Base-by-base conservation (phyloP, 2,888 invertebrate species). In the Cheilosia impressa region DNA sequence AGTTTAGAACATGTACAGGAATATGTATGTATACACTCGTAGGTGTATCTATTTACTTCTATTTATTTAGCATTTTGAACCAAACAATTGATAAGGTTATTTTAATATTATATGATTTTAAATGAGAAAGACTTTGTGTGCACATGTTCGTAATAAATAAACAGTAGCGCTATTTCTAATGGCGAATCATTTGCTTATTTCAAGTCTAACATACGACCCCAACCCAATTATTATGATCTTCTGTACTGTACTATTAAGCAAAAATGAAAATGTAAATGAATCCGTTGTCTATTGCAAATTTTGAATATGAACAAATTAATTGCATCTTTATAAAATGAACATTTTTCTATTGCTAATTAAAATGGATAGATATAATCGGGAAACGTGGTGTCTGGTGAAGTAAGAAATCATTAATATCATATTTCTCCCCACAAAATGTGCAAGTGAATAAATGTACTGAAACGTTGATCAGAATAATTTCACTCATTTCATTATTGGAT, bases 141-240 rank as follows among this genome's bases (percentile, higher is more conserved):
- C 38, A 13, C 13, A 38, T 2, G 4, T 4, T 38, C 13, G 38
- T 38, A 4, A 38, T 38, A 38, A 38, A 38, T 13, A 38, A 38
- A 13, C 10, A 38, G 13, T 4, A 13, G 13, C 10, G 10, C 4
- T 13, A 3, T 4, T 38, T 38, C 38, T 38, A 38, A 13, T 3
- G 13, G 38, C 38, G 13, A 38, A 38, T 13, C 13, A 13, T 10
- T 38, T 38, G 13, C 13, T 38, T 15, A 53, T 58, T 58, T 34
- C 38, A 47, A 62, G 55, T 47, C 6, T 13, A 53, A 27, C 66
- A 58, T 53, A 4, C 38, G 47, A 47, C 15, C 19, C 47, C 47
- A 68, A 55, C 66, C 66, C 68, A 71, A 75, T 80, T 75, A 80
- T 75, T 80, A 50, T 80, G 75, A 80, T 75, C 80, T 68, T 75